Evolutionary conservation across 1,140 invertebrate species (phyloP).

Genomic region (Drosophila nannoptera): DNA sequence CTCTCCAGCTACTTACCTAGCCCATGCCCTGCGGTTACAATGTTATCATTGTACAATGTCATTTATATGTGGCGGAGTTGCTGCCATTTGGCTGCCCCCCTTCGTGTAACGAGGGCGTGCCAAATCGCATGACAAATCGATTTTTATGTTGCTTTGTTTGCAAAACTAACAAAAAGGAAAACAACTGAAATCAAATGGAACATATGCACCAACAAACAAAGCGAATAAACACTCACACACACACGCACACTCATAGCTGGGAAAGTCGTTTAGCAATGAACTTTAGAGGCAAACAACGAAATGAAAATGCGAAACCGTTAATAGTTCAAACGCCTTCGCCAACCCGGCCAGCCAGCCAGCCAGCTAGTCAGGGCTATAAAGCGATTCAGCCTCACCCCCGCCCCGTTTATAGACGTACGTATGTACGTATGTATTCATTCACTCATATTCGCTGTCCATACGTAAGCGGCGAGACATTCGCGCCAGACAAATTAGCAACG

Average conservation of each 20-base stretch:
- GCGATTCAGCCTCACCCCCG: constrained; percentile 6
- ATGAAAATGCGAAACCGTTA: constrained; percentile 62
- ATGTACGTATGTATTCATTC: neutral
- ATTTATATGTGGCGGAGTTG: neutral
- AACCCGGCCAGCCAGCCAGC: constrained; percentile 51
- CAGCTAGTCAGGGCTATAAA: constrained; percentile 30
- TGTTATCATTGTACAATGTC: constrained; percentile 5
- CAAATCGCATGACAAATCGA: constrained; percentile 40
- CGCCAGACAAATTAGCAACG: constrained; percentile 53
- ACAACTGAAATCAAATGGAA: constrained; percentile 32
- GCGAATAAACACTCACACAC: constrained; percentile 1
- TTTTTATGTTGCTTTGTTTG: constrained; percentile 52
- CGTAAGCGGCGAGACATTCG: constrained; percentile 20
- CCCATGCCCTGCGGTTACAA: neutral
- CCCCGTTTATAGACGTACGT: constrained; percentile 11
- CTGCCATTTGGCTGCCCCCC: neutral
- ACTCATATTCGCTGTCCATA: constrained; percentile 1
- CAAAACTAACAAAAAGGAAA: constrained; percentile 29
- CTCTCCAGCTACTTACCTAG: neutral
- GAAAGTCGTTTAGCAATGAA: constrained; percentile 58
- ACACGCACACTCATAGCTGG: constrained; percentile 10
- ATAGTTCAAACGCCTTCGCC: constrained; percentile 61
- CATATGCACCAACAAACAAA: constrained; percentile 20
- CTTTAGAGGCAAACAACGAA: constrained; percentile 38
- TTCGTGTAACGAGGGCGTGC: neutral